Conservation (phyloP, 2,888 invertebrate species). For the Disparrhopalites patrizii region DNA sequence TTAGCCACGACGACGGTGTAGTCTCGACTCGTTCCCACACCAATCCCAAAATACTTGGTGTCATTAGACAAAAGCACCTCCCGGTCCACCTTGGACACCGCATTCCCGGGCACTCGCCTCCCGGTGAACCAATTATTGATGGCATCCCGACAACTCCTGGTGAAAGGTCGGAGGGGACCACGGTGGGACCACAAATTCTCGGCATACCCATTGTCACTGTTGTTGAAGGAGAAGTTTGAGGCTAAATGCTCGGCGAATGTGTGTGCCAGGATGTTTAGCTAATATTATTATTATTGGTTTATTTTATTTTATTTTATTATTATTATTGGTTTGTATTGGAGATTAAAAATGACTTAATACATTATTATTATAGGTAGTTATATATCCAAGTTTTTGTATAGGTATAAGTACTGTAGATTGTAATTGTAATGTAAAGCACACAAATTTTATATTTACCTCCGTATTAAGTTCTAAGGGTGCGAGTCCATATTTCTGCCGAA, state of each 20-base stretch:
- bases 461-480: background rate
- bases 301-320: too few species aligned
- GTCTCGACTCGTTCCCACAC: background rate
- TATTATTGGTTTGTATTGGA: too few species aligned
- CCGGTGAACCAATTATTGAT: slow-evolving; percentile 41
- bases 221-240: slow-evolving; percentile 14
- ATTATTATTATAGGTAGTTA: too few species aligned
- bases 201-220: slow-evolving; percentile 27
- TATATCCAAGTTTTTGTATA: too few species aligned
- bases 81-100: slow-evolving; percentile 22
- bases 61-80: background rate
- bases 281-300: background rate
- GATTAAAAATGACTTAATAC: too few species aligned
- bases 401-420: background rate
- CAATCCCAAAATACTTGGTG: slow-evolving; percentile 11
- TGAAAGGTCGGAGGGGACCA: slow-evolving; percentile 37
- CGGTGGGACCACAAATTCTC: slow-evolving; percentile 39
- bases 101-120: slow-evolving; percentile 32
- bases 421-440: background rate
- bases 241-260: slow-evolving; percentile 40
- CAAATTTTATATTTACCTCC: background rate
- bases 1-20: slow-evolving; percentile 18
- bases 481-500: background rate
- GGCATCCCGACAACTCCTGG: slow-evolving; percentile 36
- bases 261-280: slow-evolving; percentile 43